These are phyloP conservation scores for Orthosia incerta DNA, from an alignment of 2,888 invertebrate species.

Conservation along the genomic window DNA sequence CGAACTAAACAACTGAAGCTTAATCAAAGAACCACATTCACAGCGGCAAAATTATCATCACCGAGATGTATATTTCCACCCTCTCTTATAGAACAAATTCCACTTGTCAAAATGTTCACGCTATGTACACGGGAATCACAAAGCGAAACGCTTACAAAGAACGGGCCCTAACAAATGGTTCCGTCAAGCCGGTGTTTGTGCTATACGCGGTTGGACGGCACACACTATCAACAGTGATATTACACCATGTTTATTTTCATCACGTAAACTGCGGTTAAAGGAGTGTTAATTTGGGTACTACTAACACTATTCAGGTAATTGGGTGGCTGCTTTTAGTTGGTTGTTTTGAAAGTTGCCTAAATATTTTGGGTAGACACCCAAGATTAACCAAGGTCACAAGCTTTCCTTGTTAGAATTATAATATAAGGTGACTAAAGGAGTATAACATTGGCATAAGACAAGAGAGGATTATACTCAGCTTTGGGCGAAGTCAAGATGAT, in stretches of 20 bases:
- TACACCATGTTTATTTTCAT: conserved; percentile 74
- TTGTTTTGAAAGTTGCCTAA: neutral
- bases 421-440: too few species aligned
- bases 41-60: conserved; percentile 76
- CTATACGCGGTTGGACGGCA: conserved; percentile 79
- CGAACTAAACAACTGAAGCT: conserved; percentile 46
- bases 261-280: conserved; percentile 63
- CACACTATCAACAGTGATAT: conserved; percentile 78
- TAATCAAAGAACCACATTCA: conserved; percentile 69
- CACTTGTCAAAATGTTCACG: conserved; percentile 89
- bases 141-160: conserved; percentile 88
- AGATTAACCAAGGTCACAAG: neutral
- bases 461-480: too few species aligned
- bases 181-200: conserved; percentile 84
- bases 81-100: conserved; percentile 85
- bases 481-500: too few species aligned
- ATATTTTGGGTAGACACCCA: neutral
- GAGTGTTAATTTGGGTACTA: conserved; percentile 46
- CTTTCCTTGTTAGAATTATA: neutral
- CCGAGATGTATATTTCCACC: conserved; percentile 74
- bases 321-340: neutral
- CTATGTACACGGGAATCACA: conserved; percentile 85
- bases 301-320: conserved; percentile 21
- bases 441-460: too few species aligned
- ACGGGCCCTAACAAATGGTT: conserved; percentile 86